Evolutionary conservation across 2,113 vertebrate genomes (phyloP).

Genomic region (Elephantulus edwardii): DNA sequence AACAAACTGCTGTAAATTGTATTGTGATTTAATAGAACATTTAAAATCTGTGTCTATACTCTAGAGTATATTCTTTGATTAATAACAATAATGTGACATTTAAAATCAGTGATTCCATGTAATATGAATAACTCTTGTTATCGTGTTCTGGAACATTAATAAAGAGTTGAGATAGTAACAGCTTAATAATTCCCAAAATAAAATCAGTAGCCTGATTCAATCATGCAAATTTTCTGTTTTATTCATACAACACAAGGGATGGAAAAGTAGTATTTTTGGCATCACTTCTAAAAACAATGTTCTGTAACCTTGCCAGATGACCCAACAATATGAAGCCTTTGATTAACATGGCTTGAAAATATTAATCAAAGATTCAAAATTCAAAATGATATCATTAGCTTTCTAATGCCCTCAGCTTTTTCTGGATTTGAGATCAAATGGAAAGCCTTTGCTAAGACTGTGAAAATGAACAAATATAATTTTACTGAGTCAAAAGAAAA

Average conservation of each 20-base stretch:
- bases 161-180: neutral
- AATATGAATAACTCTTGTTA: neutral
- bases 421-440: conserved; percentile 5
- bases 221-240: neutral
- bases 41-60: neutral
- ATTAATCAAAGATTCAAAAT: conserved; percentile 21
- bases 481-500: conserved; percentile 47
- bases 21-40: conserved; percentile 19
- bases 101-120: conserved; percentile 6
- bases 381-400: conserved; percentile 31
- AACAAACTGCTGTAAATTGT: neutral
- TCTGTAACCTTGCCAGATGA: neutral
- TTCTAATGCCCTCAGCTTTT: neutral
- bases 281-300: conserved; percentile 5
- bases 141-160: neutral
- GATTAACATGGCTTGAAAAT: conserved; percentile 1
- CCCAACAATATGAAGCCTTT: neutral
- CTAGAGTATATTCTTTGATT: neutral
- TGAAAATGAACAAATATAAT: neutral
- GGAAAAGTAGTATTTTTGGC: neutral
- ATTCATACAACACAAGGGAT: neutral
- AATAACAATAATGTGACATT: neutral
- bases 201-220: conserved; percentile 14
- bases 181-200: conserved; percentile 41
- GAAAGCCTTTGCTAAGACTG: neutral